Evolutionary conservation across 1,140 invertebrate genomes (phyloP), one percentile per base, ranked within the genome.

Genomic region (Akabosia matsudoensis): DNA sequence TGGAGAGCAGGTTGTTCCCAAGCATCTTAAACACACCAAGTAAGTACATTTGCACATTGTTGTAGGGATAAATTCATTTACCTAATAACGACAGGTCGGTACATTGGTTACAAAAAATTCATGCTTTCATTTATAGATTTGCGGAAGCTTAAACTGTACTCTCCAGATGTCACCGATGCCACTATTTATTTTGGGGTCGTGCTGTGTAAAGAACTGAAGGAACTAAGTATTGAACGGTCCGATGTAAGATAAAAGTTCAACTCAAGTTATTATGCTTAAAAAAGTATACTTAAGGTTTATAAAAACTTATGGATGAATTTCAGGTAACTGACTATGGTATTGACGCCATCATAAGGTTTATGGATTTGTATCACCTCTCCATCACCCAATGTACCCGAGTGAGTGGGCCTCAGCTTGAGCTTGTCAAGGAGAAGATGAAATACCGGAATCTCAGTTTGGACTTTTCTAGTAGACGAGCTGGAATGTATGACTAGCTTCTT

Each of bases 361-460:
- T 72, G 70, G 37, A 72, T 37, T 72, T 72, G 70, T 51, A 72
- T 45, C 70, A 51, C 26, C 70, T 72, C n/a, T n/a, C 33, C 14
- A 72, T 72, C 70, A 51, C 70, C 2, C 70, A 45, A 16, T 72
- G 70, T 34, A 72, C 70, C 3, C 18, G 70, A 72, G 34, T 72
- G 4, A 45, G 33, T 72, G 70, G 70, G 26, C 70, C 70, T 1
- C 70, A 72, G 34, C 37, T 72, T 14, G 34, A 37, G 34, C 22
- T 37, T n/a, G 70, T 72, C 3, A 72, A 72, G 30, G 70, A 34
- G 22, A 72, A 72, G 24, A 45, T 72, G 70, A 72, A 72, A 37
- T 45, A 72, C 24, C 70, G 70, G 2, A 34, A 72, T 51, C 70
- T 72, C 70, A 72, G 33, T 72, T 51, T 72, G 22, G 37, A 72